Percentiles rank a stretch among this genome's conserved stretches.
These are phyloP conservation scores for Drosophila lacicola DNA, from an alignment of 2,888 invertebrate genomes.

Conservation along the genomic window DNA sequence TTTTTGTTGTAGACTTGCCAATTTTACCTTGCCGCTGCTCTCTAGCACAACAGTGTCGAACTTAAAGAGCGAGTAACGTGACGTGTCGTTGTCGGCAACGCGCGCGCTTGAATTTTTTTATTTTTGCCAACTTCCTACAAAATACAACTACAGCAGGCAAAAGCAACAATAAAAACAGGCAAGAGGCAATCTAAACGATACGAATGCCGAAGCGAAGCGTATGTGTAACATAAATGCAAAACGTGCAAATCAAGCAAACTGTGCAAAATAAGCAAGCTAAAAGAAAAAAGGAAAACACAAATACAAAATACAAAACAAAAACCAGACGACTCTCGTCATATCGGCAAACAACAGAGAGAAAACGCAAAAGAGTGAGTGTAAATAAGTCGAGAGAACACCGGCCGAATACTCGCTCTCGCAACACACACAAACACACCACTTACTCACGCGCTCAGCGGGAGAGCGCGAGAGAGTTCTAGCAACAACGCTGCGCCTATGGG, in stretches of 20 bases:
- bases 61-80: constrained; percentile 79
- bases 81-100: constrained; percentile 72
- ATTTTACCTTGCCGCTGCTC: constrained; percentile 70
- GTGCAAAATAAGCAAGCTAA: constrained; percentile 40
- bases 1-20: constrained; percentile 66
- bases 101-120: constrained; percentile 59
- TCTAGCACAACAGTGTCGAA: constrained; percentile 73
- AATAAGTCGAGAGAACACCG: constrained; percentile 36
- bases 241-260: constrained; percentile 54
- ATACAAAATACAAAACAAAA: constrained; percentile 56
- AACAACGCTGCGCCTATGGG: constrained; percentile 48
- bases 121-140: constrained; percentile 68
- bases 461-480: constrained; percentile 35
- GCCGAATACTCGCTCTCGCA: constrained; percentile 19
- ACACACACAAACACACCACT: neutral
- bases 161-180: constrained; percentile 16
- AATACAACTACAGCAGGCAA: constrained; percentile 45
- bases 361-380: constrained; percentile 32
- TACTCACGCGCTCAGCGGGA: constrained; percentile 7
- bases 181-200: constrained; percentile 42
- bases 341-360: constrained; percentile 42
- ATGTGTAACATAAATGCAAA: constrained; percentile 60
- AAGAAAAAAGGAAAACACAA: constrained; percentile 39
- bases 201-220: constrained; percentile 46
- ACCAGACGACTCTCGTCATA: constrained; percentile 27